Conservation (phyloP, 2,888 invertebrate species). For the Lasiommata megera region DNA sequence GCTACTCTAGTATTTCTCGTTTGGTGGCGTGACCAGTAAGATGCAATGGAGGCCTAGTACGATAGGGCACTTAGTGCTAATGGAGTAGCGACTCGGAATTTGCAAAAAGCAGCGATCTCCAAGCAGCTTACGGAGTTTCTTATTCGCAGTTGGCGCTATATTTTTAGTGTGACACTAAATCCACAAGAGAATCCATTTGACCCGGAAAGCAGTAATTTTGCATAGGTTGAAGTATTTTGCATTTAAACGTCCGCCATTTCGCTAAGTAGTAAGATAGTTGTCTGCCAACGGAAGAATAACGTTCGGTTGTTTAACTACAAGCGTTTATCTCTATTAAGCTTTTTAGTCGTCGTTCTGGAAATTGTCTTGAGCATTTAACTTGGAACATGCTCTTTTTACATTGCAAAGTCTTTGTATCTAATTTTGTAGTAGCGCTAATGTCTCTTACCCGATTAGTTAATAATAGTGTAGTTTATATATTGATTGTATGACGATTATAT, state of each 20-base stretch:
- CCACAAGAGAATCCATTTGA: slow-evolving; percentile 32
- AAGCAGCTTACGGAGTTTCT: background rate
- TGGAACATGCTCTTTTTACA: background rate
- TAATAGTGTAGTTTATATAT: too few species aligned
- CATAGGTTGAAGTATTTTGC: slow-evolving; percentile 36
- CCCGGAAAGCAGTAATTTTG: slow-evolving; percentile 35
- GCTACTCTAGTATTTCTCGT: too few species aligned
- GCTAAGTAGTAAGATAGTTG: slow-evolving; percentile 34
- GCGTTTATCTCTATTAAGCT: slow-evolving; percentile 12
- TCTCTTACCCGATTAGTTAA: too few species aligned
- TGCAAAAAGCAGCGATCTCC: background rate
- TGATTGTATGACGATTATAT: too few species aligned
- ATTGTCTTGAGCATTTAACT: background rate
- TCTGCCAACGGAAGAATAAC: slow-evolving; percentile 26
- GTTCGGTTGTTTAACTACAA: slow-evolving; percentile 13
- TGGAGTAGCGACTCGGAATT: background rate
- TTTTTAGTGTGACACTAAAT: slow-evolving; percentile 27
- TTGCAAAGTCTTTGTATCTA: too few species aligned
- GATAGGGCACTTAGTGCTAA: background rate
- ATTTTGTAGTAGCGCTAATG: too few species aligned
- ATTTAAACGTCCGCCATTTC: slow-evolving; percentile 34
- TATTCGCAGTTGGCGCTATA: slow-evolving; percentile 8
- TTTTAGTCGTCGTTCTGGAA: background rate
- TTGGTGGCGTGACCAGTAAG: too few species aligned
- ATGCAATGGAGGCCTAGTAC: too few species aligned